Evolutionary conservation across 2,113 vertebrate genomes (phyloP), one percentile per base, ranked within the genome.

Genomic region (Megaleporinus macrocephalus): DNA sequence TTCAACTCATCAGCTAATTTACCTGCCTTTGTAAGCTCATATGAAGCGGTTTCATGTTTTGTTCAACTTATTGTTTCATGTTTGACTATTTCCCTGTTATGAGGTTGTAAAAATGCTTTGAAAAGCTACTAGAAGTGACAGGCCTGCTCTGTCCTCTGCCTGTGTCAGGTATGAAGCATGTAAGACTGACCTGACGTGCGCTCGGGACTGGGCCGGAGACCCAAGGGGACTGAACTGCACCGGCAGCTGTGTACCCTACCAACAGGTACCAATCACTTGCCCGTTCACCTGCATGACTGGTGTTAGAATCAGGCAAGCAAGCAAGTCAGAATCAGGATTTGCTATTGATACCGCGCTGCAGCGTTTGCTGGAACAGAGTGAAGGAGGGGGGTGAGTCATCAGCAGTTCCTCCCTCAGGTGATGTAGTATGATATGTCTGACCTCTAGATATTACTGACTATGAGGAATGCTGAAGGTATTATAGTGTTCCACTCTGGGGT

Each of bases 91-190:
- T n/a, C n/a, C n/a, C 36, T 36, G 36, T 36, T 36, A 36, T 3
- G 7, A 36, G 3, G 36, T 36, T 36, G 3, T 36, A 36, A 7
- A 36, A 4, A 36, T 36, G 36, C 7, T 3, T 36, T 36, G 36
- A 5, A 10, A 11, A 3, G n/a, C 5, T 15, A 15, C 12, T 24
- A 5, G 11, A 14, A 18, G 18, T 49, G n/a, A 16, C 26, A 4
- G n/a, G 15, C 15, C 53, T 55, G 10, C 41, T 20, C 18, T 70
- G 51, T 18, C 44, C 1, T 65, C 53, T 68, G 41, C 30, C 36
- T 53, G 53, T 53, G 84, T 47, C 86, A 97, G 95, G 95, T 95
- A 94, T 26, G 86, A 95, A 0, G 93, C 91, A 53, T 97, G 96
- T 83, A 86, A 91, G 83, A 89, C 87, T 61, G 96, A 95, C 85